Evolutionary conservation across 2,797 vertebrate genomes (phyloP).

Genomic region (Pelodytes ibericus): DNA sequence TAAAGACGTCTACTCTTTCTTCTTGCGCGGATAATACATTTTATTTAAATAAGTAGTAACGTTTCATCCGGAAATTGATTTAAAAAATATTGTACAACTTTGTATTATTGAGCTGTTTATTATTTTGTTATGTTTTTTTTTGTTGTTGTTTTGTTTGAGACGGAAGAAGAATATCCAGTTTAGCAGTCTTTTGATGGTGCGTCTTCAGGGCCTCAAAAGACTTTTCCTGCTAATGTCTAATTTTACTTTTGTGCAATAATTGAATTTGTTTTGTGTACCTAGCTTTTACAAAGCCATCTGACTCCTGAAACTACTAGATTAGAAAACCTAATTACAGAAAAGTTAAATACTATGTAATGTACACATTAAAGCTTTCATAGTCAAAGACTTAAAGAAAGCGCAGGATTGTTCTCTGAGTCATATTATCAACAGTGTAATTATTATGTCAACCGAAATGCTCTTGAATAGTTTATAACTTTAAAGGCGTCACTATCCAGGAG

Average conservation of each 20-base stretch:
- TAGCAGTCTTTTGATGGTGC: background rate
- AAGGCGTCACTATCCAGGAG: background rate
- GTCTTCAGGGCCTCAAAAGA: background rate
- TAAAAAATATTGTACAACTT: background rate
- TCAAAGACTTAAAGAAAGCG: conserved; percentile 16
- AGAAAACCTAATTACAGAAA: conserved; percentile 26
- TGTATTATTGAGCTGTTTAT: background rate
- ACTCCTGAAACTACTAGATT: conserved; percentile 27
- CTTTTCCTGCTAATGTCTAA: conserved; percentile 14
- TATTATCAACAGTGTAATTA: conserved; percentile 12
- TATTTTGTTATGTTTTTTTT: background rate
- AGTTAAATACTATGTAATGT: conserved; percentile 23
- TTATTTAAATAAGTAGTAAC: background rate
- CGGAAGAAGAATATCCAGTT: background rate
- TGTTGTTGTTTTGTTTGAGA: no score
- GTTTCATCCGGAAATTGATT: no score
- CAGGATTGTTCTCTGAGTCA: background rate
- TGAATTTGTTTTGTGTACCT: conserved; percentile 20
- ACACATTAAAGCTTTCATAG: conserved; percentile 19
- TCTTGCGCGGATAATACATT: background rate
- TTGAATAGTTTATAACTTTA: background rate
- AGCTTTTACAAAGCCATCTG: conserved; percentile 19
- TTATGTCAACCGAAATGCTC: background rate
- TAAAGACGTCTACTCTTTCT: no score
- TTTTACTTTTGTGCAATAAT: conserved; percentile 21